A percentile compares a stretch with the other conserved stretches of the same genome.
Evolutionary conservation across 2,113 vertebrate species (phyloP).

Genomic region (Caranx ignobilis): DNA sequence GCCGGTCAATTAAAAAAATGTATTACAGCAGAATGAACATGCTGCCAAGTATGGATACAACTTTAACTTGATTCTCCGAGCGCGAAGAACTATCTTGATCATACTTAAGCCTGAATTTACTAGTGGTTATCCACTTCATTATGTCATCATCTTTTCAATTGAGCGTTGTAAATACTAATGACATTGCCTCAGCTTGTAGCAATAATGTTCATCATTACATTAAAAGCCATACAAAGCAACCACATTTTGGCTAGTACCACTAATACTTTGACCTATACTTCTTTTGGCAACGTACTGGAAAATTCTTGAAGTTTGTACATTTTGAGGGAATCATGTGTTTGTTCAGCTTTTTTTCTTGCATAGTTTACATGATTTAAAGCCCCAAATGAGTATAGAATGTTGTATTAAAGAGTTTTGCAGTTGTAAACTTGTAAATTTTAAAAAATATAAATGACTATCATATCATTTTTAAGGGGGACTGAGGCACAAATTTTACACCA

Average conservation of each 20-base stretch:
- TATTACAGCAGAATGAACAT: neutral
- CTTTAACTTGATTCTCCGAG: constrained; percentile 1
- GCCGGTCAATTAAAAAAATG: constrained; percentile 7
- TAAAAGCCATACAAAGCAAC: neutral
- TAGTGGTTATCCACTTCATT: neutral
- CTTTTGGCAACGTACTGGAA: neutral
- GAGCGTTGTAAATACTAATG: neutral
- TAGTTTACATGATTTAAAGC: constrained; percentile 32
- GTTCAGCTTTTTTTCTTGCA: constrained; percentile 41
- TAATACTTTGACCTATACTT: neutral
- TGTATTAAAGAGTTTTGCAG: constrained; percentile 27
- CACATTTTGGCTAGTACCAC: neutral
- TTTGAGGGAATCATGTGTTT: neutral
- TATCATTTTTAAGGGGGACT: constrained; percentile 5
- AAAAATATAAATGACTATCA: neutral
- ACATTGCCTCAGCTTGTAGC: neutral
- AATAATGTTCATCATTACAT: neutral
- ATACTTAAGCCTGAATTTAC: neutral
- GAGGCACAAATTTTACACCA: constrained; percentile 12
- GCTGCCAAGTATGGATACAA: constrained; percentile 21
- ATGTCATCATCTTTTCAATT: neutral
- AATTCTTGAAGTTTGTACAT: neutral
- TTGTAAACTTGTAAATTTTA: constrained; percentile 4
- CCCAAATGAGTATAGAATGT: constrained; percentile 1
- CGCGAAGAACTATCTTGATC: neutral